Percentiles rank a stretch among this genome's conserved stretches.
Evolutionary conservation across 1,140 invertebrate genomes (phyloP).

Genomic region (Sarcophaga bullata): DNA sequence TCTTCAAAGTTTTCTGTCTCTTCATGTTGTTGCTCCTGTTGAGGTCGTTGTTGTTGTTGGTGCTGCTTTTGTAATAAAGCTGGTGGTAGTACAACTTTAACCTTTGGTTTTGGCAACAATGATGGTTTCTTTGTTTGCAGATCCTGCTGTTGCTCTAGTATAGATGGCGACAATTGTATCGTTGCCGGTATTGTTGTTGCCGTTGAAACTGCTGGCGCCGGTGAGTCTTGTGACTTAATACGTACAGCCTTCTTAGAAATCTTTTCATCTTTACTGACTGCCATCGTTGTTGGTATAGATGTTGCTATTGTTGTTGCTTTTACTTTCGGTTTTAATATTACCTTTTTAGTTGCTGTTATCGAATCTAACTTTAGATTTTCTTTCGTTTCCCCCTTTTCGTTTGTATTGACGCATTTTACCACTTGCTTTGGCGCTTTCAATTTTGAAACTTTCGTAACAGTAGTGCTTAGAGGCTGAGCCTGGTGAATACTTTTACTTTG

Average conservation of each 20-base stretch:
- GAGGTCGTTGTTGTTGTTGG: conserved; percentile 48
- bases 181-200: conserved; percentile 28
- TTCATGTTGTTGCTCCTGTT: conserved; percentile 36
- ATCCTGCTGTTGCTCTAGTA: neutral
- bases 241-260: neutral
- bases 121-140: conserved; percentile 56
- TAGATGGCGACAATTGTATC: conserved; percentile 7
- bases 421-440: neutral
- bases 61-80: conserved; percentile 58
- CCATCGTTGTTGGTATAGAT: conserved; percentile 30
- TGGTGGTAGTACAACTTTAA: conserved; percentile 63
- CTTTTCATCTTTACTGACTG: conserved; percentile 1
- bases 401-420: neutral
- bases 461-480: conserved; percentile 30
- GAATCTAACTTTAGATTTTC: neutral
- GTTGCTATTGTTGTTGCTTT: conserved; percentile 18
- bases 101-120: conserved; percentile 63
- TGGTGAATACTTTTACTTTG: conserved; percentile 20
- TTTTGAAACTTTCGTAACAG: neutral
- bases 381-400: neutral
- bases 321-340: conserved; percentile 5
- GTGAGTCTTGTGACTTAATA: conserved; percentile 35
- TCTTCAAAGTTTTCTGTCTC: neutral
- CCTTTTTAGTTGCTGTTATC: conserved; percentile 20
- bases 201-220: conserved; percentile 22